Conservation (phyloP, 2,113 vertebrate genomes). For the Silurus asotus region DNA sequence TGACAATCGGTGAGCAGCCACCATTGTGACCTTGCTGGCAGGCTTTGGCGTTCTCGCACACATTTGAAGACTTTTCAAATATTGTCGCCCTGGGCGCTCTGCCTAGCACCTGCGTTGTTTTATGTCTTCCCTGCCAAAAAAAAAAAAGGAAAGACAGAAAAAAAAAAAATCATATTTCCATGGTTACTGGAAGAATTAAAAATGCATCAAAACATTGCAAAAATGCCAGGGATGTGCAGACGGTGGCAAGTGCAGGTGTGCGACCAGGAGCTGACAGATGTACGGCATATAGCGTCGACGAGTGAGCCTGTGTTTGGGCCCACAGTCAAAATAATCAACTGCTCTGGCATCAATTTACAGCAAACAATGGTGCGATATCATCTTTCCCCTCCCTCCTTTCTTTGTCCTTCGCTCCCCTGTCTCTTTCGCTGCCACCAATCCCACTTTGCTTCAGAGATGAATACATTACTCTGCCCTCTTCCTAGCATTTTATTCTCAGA, state of each 20-base stretch:
- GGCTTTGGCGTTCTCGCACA: constrained; percentile 55
- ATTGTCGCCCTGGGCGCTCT: constrained; percentile 63
- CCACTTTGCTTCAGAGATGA: constrained; percentile 62
- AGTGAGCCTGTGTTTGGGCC: constrained; percentile 40
- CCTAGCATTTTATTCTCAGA: constrained; percentile 62
- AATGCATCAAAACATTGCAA: constrained; percentile 66
- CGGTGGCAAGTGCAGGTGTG: constrained; percentile 53
- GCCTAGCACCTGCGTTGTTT: constrained; percentile 61
- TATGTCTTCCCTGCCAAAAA: constrained; percentile 46
- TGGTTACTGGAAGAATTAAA: constrained; percentile 69
- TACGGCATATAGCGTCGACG: constrained; percentile 55
- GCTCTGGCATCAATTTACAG: constrained; percentile 63
- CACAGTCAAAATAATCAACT: constrained; percentile 61
- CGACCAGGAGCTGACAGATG: constrained; percentile 54
- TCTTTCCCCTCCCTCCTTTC: constrained; percentile 41
- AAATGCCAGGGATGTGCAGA: constrained; percentile 60
- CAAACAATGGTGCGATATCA: constrained; percentile 63
- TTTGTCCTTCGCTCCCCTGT: constrained; percentile 44
- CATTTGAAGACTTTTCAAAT: constrained; percentile 65
- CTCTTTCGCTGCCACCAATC: constrained; percentile 55
- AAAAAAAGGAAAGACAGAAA: constrained; percentile 11
- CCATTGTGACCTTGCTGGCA: constrained; percentile 61
- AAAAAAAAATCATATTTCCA: constrained; percentile 58
- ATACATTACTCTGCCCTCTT: constrained; percentile 60
- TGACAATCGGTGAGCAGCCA: constrained; percentile 47